phyloP scores from a whole-genome alignment of 2,888 invertebrate species.

The Drosophila niveifrons region DNA sequence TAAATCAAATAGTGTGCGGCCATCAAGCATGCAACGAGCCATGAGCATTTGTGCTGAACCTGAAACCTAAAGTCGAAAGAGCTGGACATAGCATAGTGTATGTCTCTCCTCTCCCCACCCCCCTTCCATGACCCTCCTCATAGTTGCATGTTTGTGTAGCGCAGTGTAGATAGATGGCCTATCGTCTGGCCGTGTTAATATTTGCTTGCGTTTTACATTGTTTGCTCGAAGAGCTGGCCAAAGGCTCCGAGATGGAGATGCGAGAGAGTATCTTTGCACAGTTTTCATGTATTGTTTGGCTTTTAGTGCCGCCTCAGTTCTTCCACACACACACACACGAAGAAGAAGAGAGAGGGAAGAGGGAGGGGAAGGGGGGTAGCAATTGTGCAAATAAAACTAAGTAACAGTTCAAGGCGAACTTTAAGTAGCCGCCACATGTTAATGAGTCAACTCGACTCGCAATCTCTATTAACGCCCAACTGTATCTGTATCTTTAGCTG shows the following conservation, averaged over 20 bases:
- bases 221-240: slow-evolving; percentile 61
- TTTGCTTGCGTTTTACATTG: slow-evolving; percentile 79
- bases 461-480: slow-evolving; percentile 41
- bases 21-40: slow-evolving; percentile 75
- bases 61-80: slow-evolving; percentile 37
- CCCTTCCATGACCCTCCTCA: too few relatives aligned
- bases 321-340: slow-evolving; percentile 27
- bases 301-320: slow-evolving; percentile 74
- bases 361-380: background rate
- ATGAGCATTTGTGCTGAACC: slow-evolving; percentile 48
- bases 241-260: slow-evolving; percentile 20
- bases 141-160: slow-evolving; percentile 6
- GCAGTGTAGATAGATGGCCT: slow-evolving; percentile 56
- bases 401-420: slow-evolving; percentile 54
- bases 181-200: slow-evolving; percentile 71
- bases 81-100: slow-evolving; percentile 6
- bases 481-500: slow-evolving; percentile 25
- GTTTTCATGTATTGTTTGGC: slow-evolving; percentile 76
- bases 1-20: slow-evolving; percentile 72
- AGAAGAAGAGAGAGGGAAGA: background rate
- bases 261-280: slow-evolving; percentile 57
- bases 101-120: background rate
- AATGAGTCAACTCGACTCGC: slow-evolving; percentile 47
- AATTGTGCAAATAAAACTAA: slow-evolving; percentile 41
- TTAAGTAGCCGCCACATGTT: slow-evolving; percentile 40